Percentiles rank a stretch among this genome's conserved stretches.
phyloP scores from a whole-genome alignment of 2,888 invertebrate genomes.

The Polydesmus complanatus region DNA sequence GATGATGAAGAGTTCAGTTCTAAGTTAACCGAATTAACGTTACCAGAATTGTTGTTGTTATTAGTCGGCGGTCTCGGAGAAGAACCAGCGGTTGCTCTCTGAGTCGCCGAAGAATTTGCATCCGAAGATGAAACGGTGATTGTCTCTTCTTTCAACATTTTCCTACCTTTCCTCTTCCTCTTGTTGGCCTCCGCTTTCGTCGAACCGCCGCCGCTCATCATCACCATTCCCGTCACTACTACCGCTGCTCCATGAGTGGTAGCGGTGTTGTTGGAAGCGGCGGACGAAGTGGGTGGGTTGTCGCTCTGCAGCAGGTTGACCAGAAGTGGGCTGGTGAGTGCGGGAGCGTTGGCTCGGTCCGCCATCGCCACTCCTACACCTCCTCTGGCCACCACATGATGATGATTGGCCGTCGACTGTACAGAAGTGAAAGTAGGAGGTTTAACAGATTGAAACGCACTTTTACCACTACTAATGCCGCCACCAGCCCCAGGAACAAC shows the following conservation, averaged over 20 bases:
- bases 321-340: conserved; percentile 68
- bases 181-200: conserved; percentile 10
- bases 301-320: conserved; percentile 67
- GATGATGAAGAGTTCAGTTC: conserved; percentile 11
- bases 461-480: conserved; percentile 18
- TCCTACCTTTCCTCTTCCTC: conserved; percentile 21
- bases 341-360: conserved; percentile 12
- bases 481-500: not conserved
- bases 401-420: conserved; percentile 10
- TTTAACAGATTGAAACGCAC: conserved; percentile 12
- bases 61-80: conserved; percentile 4
- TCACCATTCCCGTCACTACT: too few species aligned
- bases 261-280: not conserved
- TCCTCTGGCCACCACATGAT: conserved; percentile 2
- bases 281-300: not conserved
- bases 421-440: conserved; percentile 28
- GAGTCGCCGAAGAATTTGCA: conserved; percentile 13
- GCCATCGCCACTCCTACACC: too few species aligned
- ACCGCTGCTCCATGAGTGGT: not conserved
- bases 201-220: not conserved
- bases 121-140: conserved; percentile 11
- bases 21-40: too few species aligned
- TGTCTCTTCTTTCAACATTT: conserved; percentile 19
- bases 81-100: conserved; percentile 5
- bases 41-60: not conserved